A percentile compares a stretch with the other conserved stretches of the same genome.
These are phyloP conservation scores for Cerastoderma edule DNA, from an alignment of 2,888 invertebrate genomes.

Conservation along the genomic window DNA sequence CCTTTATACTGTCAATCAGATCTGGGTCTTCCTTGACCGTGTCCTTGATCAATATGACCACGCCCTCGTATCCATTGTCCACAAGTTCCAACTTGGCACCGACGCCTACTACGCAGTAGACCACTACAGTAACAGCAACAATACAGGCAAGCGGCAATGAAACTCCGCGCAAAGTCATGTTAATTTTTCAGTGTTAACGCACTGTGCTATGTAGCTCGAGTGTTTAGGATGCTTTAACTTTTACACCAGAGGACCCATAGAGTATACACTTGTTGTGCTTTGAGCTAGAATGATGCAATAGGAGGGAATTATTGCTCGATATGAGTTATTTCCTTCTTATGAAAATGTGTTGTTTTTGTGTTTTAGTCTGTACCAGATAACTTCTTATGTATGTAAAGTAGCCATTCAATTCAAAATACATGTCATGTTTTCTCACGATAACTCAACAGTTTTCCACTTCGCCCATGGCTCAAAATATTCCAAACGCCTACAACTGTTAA, in stretches of 20 bases:
- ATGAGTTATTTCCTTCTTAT: neutral
- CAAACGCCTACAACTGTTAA: no score
- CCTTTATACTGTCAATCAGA: constrained; percentile 26
- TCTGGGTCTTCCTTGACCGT: constrained; percentile 18
- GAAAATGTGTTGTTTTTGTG: neutral
- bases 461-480: no score
- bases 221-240: no score
- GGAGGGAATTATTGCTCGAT: neutral
- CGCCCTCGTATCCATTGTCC: constrained; percentile 27
- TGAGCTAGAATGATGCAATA: constrained; percentile 12
- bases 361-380: neutral
- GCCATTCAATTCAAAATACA: neutral
- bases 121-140: no score
- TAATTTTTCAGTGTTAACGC: neutral
- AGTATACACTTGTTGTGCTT: no score
- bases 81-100: constrained; percentile 2
- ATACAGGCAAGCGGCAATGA: no score
- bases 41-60: constrained; percentile 24
- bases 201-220: neutral
- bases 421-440: no score
- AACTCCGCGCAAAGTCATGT: no score
- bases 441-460: no score
- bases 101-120: no score
- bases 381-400: neutral
- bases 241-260: no score